Evolutionary conservation across 2,888 invertebrate genomes (phyloP).

Genomic region (Ditula angustiorana): DNA sequence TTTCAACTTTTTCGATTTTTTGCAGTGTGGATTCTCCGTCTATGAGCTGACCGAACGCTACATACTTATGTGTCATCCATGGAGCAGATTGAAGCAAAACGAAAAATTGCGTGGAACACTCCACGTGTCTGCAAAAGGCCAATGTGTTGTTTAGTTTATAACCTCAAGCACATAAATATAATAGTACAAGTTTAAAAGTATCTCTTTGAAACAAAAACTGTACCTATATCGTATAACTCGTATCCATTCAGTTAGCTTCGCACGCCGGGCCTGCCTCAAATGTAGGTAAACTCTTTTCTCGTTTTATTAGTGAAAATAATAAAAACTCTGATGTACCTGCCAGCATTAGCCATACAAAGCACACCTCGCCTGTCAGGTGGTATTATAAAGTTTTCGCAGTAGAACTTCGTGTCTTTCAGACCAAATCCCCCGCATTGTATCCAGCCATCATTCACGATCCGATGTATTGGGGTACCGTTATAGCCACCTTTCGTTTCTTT

Average conservation of each 20-base stretch:
- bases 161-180: no score
- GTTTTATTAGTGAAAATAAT: no score
- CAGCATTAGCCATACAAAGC: constrained; percentile 90
- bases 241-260: no score
- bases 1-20: constrained; percentile 86
- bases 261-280: no score
- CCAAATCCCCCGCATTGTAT: constrained; percentile 88
- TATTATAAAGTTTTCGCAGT: constrained; percentile 89
- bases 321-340: constrained; percentile 61
- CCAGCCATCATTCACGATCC: constrained; percentile 89
- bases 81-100: constrained; percentile 87
- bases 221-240: no score
- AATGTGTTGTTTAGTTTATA: no score
- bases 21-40: constrained; percentile 87
- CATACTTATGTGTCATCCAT: constrained; percentile 90
- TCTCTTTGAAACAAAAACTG: no score
- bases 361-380: constrained; percentile 88
- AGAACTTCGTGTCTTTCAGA: constrained; percentile 67
- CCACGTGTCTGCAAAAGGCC: constrained; percentile 74
- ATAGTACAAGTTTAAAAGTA: no score
- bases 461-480: constrained; percentile 85
- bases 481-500: constrained; percentile 76
- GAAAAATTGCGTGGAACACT: constrained; percentile 90
- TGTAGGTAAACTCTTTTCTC: no score
- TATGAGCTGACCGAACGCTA: constrained; percentile 90